phyloP scores from a whole-genome alignment of 2,888 invertebrate species.

The Latrodectus hesperus region DNA sequence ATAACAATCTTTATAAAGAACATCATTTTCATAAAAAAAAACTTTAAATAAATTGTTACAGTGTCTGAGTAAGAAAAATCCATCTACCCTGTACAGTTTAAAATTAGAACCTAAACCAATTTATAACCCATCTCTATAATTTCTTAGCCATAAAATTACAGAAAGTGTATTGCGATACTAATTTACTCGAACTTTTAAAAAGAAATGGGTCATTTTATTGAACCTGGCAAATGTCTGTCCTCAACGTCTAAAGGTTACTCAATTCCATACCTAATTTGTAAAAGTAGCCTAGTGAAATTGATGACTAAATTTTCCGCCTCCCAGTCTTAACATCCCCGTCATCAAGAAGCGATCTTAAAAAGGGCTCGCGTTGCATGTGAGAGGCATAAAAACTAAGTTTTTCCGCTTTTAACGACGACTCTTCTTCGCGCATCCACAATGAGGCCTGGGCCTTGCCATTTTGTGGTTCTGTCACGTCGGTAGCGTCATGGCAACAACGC shows the following conservation, averaged over 20 bases:
- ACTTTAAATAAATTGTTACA: too few relatives aligned
- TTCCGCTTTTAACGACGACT: slow-evolving; percentile 45
- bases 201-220: too few relatives aligned
- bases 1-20: too few relatives aligned
- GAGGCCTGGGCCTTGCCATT: slow-evolving; percentile 7
- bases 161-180: too few relatives aligned
- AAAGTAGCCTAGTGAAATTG: slow-evolving; percentile 52
- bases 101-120: too few relatives aligned
- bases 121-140: too few relatives aligned
- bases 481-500: slow-evolving; percentile 50
- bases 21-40: too few relatives aligned
- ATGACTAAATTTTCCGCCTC: slow-evolving; percentile 29
- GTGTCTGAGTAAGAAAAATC: too few relatives aligned
- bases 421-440: slow-evolving; percentile 31
- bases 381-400: slow-evolving; percentile 51
- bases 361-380: slow-evolving; percentile 39
- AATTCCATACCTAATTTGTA: slow-evolving; percentile 28
- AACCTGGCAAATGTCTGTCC: too few relatives aligned
- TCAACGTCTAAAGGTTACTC: background rate
- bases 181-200: too few relatives aligned
- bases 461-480: slow-evolving; percentile 38
- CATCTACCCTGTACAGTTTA: too few relatives aligned
- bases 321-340: slow-evolving; percentile 40
- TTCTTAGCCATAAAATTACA: too few relatives aligned
- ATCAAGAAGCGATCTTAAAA: slow-evolving; percentile 42